Base-by-base conservation (phyloP, 2,113 vertebrate species). In the Cololabis saira region DNA sequence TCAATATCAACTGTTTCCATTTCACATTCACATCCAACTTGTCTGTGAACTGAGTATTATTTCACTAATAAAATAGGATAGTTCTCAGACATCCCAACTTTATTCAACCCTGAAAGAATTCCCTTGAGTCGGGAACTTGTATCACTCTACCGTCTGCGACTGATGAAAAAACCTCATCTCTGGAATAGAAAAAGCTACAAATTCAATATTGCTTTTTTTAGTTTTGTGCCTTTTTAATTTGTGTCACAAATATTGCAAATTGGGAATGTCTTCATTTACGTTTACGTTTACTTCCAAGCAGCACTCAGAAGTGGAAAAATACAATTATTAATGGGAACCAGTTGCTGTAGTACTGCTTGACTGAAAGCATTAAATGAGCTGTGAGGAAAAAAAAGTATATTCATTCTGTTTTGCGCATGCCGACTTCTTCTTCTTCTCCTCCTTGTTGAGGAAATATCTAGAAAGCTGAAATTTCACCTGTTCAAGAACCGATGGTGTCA, bases 301-400 rank as follows among this genome's bases (percentile, higher is more conserved):
- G 86, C 84, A 73, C 67, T 78, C 67, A 71, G 56, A 54, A 61
- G 78, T 60, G 74, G 74, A 69, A 88, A 67, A 89, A 80, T 90
- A 11, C 1, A 54, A 81, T 87, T 88, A 81, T 87, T 88, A 85
- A 88, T 63, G 85, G 59, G 76, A 71, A 75, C 74, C 90, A 89
- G 91, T 90, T 91, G 79, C 78, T 51, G 55, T 87, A 78, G 82
- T 90, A 70, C 67, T 81, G 74, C 80, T 72, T 82, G 67, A 83
- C 87, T 86, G 71, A 84, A 88, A 87, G 61, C 22, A 9, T 78
- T 57, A 83, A 61, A 71, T 44, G 49, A 82, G 71, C 66, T 60
- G 54, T 54, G 30, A 13, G 27, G n/a, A n/a, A 59, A 70, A 59
- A 51, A 37, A 51, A 44, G 1, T 11, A 2, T 55, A 44, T 74